phyloP scores from a whole-genome alignment of 1,140 invertebrate species.

The Drosophila elegans region DNA sequence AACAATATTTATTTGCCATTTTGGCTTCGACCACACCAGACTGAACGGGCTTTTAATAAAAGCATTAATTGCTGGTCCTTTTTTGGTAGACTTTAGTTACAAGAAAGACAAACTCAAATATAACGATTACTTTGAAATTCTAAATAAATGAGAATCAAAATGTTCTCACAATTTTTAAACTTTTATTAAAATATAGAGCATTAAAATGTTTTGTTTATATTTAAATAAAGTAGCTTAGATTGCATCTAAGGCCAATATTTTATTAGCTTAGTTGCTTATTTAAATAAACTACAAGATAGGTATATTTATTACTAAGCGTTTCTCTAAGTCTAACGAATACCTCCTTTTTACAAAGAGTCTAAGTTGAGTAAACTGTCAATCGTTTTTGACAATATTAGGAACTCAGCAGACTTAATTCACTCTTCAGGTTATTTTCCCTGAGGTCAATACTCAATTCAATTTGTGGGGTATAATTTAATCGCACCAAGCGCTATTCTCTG shows the following conservation, averaged over 20 bases:
- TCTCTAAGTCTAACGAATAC: too few relatives aligned
- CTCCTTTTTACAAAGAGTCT: neutral
- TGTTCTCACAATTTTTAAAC: too few relatives aligned
- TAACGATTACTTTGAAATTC: too few relatives aligned
- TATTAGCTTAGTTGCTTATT: too few relatives aligned
- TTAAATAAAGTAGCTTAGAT: too few relatives aligned
- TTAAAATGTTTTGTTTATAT: too few relatives aligned
- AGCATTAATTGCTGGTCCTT: conserved; percentile 43
- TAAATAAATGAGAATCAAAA: too few relatives aligned
- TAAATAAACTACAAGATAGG: too few relatives aligned
- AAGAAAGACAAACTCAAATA: neutral
- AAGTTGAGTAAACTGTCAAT: neutral
- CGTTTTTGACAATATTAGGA: conserved; percentile 10
- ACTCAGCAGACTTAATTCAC: neutral
- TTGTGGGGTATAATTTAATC: conserved; percentile 21
- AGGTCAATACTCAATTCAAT: conserved; percentile 23
- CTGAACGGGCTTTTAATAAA: conserved; percentile 44
- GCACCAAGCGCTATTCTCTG: conserved; percentile 11
- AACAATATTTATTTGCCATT: conserved; percentile 77
- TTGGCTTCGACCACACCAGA: conserved; percentile 39
- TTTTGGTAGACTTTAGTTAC: conserved; percentile 21
- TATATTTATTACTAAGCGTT: too few relatives aligned
- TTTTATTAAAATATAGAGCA: too few relatives aligned
- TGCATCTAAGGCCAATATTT: too few relatives aligned
- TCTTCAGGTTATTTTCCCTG: neutral